Evolutionary conservation across 1,140 invertebrate genomes (phyloP).

Genomic region (Nomia melanderi): DNA sequence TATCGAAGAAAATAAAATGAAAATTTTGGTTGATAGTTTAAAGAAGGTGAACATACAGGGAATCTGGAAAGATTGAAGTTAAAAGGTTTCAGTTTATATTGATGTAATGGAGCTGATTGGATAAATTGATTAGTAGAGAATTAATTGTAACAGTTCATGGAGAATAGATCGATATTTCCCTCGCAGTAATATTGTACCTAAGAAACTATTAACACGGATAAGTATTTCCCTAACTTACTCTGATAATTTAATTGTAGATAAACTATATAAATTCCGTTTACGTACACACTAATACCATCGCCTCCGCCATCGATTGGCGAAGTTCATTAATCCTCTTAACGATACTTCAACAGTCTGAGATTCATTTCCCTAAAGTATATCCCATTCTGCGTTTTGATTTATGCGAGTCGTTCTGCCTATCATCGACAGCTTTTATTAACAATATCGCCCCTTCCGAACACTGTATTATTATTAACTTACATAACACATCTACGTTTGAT

Average conservation of each 20-base stretch:
- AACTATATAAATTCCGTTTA: constrained; percentile 54
- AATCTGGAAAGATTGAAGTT: too few species aligned
- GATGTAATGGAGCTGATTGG: too few species aligned
- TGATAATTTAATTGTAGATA: constrained; percentile 44
- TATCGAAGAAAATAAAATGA: too few species aligned
- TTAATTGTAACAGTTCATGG: background rate
- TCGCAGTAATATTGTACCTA: constrained; percentile 46
- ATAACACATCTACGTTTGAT: background rate
- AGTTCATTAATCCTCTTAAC: constrained; percentile 11
- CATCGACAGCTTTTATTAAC: background rate
- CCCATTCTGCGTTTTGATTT: background rate
- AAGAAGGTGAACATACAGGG: too few species aligned
- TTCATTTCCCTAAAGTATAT: constrained; percentile 25
- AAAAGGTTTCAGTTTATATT: too few species aligned
- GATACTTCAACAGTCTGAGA: constrained; percentile 44
- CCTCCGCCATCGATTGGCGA: background rate
- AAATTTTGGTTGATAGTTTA: too few species aligned
- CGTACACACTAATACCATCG: constrained; percentile 21
- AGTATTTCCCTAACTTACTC: constrained; percentile 49
- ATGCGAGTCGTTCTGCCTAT: background rate
- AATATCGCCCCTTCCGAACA: too few species aligned
- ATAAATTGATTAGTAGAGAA: too few species aligned
- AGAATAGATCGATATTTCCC: constrained; percentile 24
- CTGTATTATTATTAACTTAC: background rate
- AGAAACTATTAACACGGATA: constrained; percentile 50